Evolutionary conservation across 2,888 invertebrate genomes (phyloP).

Genomic region (Choreutis nemorana): DNA sequence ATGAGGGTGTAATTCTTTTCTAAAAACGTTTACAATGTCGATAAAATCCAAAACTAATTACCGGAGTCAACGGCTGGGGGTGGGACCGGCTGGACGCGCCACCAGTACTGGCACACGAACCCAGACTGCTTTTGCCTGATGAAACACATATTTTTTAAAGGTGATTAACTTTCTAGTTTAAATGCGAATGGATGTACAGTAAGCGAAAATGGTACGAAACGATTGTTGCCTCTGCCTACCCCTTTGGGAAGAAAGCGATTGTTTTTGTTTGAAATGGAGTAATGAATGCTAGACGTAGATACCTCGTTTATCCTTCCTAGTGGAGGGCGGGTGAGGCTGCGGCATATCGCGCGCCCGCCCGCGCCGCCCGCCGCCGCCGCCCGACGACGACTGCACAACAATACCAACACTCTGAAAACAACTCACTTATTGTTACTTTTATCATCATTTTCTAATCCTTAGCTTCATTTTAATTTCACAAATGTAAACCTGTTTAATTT

Average conservation of each 20-base stretch:
- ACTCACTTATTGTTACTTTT: too few relatives aligned
- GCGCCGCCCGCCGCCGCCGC: conserved; percentile 61
- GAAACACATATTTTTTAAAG: conserved; percentile 3
- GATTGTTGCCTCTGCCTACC: conserved; percentile 6
- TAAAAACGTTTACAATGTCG: background rate
- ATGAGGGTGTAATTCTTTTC: background rate
- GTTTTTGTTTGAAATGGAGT: background rate
- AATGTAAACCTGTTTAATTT: too few relatives aligned
- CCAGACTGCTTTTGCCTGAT: conserved; percentile 68
- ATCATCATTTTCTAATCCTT: too few relatives aligned
- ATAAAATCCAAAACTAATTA: conserved; percentile 14
- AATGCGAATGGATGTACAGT: background rate
- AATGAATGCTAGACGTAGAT: too few relatives aligned
- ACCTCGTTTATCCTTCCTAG: conserved; percentile 59
- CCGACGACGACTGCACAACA: too few relatives aligned
- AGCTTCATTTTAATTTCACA: too few relatives aligned
- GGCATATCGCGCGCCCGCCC: conserved; percentile 71
- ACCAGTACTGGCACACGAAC: conserved; percentile 72
- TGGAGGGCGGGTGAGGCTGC: conserved; percentile 60
- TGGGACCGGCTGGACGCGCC: conserved; percentile 62
- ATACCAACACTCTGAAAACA: too few relatives aligned
- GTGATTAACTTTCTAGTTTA: conserved; percentile 1
- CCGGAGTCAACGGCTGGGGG: conserved; percentile 58
- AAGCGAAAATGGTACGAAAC: conserved; percentile 2
- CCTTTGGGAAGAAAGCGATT: conserved; percentile 1